A percentile compares a stretch with the other conserved stretches of the same genome.
phyloP scores from a whole-genome alignment of 2,888 invertebrate genomes.

The Sesamia inferens region DNA sequence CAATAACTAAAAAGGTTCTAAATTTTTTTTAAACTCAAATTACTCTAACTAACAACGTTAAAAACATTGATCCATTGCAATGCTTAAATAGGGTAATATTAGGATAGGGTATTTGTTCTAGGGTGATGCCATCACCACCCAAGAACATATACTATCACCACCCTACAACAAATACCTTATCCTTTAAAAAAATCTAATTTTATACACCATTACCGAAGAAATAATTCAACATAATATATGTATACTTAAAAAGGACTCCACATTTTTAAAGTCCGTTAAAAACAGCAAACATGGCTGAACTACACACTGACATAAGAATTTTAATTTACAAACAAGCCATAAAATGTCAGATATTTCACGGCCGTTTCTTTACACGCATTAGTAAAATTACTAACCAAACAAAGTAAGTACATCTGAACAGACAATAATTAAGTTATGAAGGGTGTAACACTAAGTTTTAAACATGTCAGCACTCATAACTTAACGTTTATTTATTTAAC shows the following conservation, averaged over 20 bases:
- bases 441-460: constrained; percentile 53
- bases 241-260: not conserved
- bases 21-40: not conserved
- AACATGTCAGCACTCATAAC: constrained; percentile 59
- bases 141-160: too few species aligned
- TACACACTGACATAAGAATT: not conserved
- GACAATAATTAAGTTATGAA: constrained; percentile 54
- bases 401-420: constrained; percentile 53
- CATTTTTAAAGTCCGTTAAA: not conserved
- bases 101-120: too few species aligned
- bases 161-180: too few species aligned
- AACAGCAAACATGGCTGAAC: not conserved
- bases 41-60: not conserved
- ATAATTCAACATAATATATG: not conserved
- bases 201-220: not conserved
- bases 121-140: too few species aligned
- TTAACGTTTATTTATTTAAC: constrained; percentile 62
- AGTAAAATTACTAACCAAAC: constrained; percentile 46
- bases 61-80: not conserved
- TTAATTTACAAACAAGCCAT: constrained; percentile 30
- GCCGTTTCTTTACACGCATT: constrained; percentile 48
- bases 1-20: not conserved
- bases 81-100: too few species aligned
- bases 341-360: constrained; percentile 32
- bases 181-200: not conserved